Base-by-base conservation (phyloP, 2,113 vertebrate species). In the Crypturellus undulatus region DNA sequence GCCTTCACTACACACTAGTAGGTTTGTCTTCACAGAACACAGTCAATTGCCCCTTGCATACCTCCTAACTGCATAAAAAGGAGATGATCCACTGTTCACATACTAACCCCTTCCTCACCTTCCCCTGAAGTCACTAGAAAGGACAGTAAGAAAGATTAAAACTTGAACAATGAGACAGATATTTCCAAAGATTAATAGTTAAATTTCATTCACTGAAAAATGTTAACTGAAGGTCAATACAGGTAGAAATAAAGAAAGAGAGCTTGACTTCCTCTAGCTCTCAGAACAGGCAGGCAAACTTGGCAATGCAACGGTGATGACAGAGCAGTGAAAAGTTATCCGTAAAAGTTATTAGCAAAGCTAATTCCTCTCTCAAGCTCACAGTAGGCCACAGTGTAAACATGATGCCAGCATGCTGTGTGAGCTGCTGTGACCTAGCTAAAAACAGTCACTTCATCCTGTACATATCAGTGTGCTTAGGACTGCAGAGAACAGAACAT, bases 111-210 rank as follows among this genome's bases (percentile, higher is more conserved):
- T 90, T 89, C 80, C 54, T 69, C 84, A 89, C 88, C 80, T 84
- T 84, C 77, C 67, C 80, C 80, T 87, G 54, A 93, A 79, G 83
- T 84, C 93, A 90, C 70, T 90, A 43, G 67, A 90, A 87, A 21
- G 36, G 36, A 93, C 89, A 96, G 76, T 69, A 40, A 56, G 62
- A 90, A 76, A 89, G 79, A 93, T 87, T 56, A 94, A 96, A 96
- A 87, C 58, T 62, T 84, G 52, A 92, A 94, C 86, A 93, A 86
- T 52, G 76, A 84, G 79, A 82, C 45, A 6, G 5, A 6, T 77
- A 81, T 87, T 94, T 72, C 73, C 84, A 89, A 70, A 72, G 49
- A 12, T 26, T 14, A 42, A 38, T 22, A 94, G 83, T 49, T 90
- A 72, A 9, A 22, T 91, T 92, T 94, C 68, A 86, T 60, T 79